Percentiles rank a stretch among this genome's conserved stretches.
Evolutionary conservation across 2,113 vertebrate species (phyloP).

Genomic region (Sturnira hondurensis): DNA sequence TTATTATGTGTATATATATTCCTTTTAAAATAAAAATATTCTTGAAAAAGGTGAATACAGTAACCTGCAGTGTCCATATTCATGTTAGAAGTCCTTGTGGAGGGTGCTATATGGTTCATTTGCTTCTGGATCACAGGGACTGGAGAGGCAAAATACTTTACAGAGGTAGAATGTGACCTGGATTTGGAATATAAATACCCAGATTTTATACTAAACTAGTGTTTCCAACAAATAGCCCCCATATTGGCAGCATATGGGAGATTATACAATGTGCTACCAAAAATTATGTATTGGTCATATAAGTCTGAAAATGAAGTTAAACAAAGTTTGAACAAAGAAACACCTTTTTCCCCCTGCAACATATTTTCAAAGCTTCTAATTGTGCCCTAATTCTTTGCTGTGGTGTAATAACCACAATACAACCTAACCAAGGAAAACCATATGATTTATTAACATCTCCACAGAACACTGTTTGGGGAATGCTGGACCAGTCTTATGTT

Average conservation of each 20-base stretch:
- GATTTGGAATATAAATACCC: not conserved
- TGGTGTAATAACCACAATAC: not conserved
- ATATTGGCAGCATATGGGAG: not conserved
- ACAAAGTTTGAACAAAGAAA: constrained; percentile 42
- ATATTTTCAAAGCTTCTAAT: constrained; percentile 36
- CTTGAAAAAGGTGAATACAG: not conserved
- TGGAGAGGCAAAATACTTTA: not conserved
- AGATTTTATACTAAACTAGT: not conserved
- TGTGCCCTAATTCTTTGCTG: constrained; percentile 43
- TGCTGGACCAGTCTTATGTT: not conserved
- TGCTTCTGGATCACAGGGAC: not conserved
- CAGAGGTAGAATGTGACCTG: not conserved
- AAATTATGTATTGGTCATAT: constrained; percentile 21
- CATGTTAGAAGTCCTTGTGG: not conserved
- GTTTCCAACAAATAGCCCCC: not conserved
- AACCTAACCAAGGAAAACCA: not conserved
- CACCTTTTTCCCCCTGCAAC: not conserved
- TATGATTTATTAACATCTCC: constrained; percentile 64
- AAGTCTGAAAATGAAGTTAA: not conserved
- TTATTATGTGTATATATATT: not conserved
- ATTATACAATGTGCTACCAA: not conserved
- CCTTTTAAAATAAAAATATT: not conserved
- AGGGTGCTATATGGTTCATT: not conserved
- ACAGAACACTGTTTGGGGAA: constrained; percentile 29
- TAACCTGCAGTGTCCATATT: not conserved